Conservation (phyloP, 1,140 invertebrate genomes). For the Megalonaias nervosa region DNA sequence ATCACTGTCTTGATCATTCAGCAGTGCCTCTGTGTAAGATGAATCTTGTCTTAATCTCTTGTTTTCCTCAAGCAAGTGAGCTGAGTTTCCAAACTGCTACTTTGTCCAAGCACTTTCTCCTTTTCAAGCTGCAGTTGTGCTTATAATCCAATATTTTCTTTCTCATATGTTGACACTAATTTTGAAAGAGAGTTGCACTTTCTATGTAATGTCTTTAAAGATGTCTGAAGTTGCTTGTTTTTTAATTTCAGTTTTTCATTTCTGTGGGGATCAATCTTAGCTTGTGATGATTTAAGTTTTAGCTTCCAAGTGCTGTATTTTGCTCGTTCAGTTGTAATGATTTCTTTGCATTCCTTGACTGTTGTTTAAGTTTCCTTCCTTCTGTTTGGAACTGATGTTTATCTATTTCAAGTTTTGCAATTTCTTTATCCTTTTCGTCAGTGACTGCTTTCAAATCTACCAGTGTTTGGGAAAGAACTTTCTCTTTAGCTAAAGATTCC, state of each 20-base stretch:
- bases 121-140: background rate
- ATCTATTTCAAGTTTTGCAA: no score
- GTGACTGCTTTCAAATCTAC: no score
- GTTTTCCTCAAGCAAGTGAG: constrained; percentile 2
- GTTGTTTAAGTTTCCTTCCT: constrained; percentile 13
- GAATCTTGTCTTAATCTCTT: constrained; percentile 10
- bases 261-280: background rate
- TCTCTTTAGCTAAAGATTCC: no score
- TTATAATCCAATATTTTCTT: constrained; percentile 16
- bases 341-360: constrained; percentile 5
- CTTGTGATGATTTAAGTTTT: background rate
- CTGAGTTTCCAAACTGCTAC: background rate
- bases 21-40: constrained; percentile 1
- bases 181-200: no score
- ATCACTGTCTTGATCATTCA: constrained; percentile 5
- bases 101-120: background rate
- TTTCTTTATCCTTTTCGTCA: no score
- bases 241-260: constrained; percentile 16
- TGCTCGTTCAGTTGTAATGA: constrained; percentile 16
- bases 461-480: no score
- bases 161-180: background rate
- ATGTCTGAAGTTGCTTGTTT: constrained; percentile 14
- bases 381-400: constrained; percentile 16
- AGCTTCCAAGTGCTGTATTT: constrained; percentile 13
- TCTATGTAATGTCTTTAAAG: constrained; percentile 11